A percentile compares a stretch with the other conserved stretches of the same genome.
These are phyloP conservation scores for Amphiura filiformis DNA, from an alignment of 35 echinoderm and acorn worm genomes.

Conservation along the genomic window DNA sequence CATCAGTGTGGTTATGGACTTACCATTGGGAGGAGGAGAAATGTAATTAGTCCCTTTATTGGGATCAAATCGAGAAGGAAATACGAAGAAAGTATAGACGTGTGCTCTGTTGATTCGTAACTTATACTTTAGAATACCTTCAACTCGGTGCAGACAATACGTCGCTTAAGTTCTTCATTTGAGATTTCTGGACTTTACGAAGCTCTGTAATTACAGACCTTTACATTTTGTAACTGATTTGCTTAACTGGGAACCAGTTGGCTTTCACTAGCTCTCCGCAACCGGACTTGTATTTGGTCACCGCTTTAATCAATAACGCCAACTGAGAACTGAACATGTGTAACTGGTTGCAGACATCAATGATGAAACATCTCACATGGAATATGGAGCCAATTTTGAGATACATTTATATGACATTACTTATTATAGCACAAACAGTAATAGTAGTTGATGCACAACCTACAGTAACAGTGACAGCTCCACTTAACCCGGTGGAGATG, in stretches of 20 bases:
- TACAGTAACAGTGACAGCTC: not conserved
- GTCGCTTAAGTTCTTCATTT: not conserved
- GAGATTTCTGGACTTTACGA: too few species aligned
- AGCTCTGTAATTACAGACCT: too few species aligned
- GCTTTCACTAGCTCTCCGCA: too few species aligned
- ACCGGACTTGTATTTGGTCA: too few species aligned
- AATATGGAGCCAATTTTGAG: too few species aligned
- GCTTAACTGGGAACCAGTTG: too few species aligned
- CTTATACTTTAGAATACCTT: not conserved
- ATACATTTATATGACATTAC: not conserved
- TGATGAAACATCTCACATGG: too few species aligned
- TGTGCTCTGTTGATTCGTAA: not conserved
- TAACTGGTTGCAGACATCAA: too few species aligned
- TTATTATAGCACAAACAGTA: not conserved
- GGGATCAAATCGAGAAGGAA: not conserved
- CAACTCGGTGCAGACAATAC: not conserved
- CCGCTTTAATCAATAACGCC: too few species aligned
- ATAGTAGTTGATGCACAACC: not conserved
- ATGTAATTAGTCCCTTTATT: not conserved
- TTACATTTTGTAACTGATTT: too few species aligned
- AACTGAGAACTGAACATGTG: too few species aligned
- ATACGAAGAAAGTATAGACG: not conserved
- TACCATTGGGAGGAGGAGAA: not conserved
- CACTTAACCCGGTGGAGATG: not conserved
- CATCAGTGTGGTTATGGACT: not conserved